Evolutionary conservation across 2,113 vertebrate species (phyloP).

Genomic region (Podiceps cristatus): DNA sequence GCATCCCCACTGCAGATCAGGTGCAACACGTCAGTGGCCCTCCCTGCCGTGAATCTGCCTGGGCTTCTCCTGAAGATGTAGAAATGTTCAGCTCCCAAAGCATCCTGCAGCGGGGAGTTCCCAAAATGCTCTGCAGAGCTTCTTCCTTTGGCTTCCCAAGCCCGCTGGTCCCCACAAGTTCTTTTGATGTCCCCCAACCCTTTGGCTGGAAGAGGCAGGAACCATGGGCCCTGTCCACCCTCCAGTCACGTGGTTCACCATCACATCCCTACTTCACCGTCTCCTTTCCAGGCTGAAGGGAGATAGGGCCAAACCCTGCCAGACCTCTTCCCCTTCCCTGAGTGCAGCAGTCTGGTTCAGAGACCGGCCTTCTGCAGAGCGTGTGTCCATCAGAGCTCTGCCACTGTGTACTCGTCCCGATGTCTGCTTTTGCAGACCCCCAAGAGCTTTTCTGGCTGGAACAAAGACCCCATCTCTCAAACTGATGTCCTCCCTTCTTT

Average conservation of each 20-base stretch:
- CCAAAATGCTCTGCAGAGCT: not conserved
- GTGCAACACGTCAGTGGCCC: not conserved
- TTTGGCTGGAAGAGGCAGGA: not conserved
- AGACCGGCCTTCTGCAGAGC: not conserved
- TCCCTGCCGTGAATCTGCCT: not conserved
- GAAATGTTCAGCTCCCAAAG: not conserved
- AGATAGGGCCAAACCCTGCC: not conserved
- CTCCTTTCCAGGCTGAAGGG: not conserved
- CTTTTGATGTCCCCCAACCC: not conserved
- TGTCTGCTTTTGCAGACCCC: not conserved
- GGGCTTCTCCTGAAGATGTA: not conserved
- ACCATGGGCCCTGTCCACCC: accelerated
- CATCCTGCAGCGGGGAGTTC: not conserved
- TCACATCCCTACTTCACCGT: not conserved
- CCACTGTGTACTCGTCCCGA: not conserved
- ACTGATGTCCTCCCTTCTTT: not conserved
- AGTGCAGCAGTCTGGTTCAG: not conserved
- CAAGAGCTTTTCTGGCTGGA: not conserved
- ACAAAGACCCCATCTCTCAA: not conserved
- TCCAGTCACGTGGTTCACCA: not conserved
- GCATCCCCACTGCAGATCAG: accelerated
- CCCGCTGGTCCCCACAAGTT: not conserved
- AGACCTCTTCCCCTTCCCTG: not conserved
- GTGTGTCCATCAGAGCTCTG: not conserved
- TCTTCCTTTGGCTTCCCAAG: not conserved